Conservation (phyloP, 2,888 invertebrate genomes). For the Macaria notata region DNA sequence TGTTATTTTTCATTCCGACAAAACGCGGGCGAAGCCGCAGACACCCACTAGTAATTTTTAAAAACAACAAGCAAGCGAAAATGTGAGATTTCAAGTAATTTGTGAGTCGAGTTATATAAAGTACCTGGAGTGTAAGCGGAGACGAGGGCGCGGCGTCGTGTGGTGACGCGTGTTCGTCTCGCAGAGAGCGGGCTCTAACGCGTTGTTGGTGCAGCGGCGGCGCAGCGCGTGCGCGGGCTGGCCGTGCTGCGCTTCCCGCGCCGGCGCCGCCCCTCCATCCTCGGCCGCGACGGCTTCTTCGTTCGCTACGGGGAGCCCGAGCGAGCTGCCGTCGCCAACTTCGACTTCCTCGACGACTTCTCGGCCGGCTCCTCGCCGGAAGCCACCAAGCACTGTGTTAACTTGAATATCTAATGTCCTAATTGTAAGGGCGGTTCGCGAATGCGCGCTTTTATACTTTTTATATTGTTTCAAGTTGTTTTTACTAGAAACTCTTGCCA, state of each 20-base stretch:
- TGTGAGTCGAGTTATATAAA: background rate
- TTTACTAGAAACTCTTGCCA: background rate
- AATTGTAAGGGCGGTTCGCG: background rate
- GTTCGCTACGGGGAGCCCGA: conserved; percentile 90
- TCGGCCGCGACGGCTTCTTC: conserved; percentile 89
- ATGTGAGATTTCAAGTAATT: too few species aligned
- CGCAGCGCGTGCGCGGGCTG: conserved; percentile 80
- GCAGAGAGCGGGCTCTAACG: conserved; percentile 58
- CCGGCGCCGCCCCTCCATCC: conserved; percentile 85
- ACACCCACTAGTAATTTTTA: too few species aligned
- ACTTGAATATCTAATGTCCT: background rate
- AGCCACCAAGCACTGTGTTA: conserved; percentile 64
- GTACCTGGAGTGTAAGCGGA: conserved; percentile 22
- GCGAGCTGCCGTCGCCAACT: conserved; percentile 88
- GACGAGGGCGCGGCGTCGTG: conserved; percentile 38
- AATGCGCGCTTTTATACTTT: background rate
- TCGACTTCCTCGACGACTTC: conserved; percentile 90
- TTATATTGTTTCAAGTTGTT: background rate
- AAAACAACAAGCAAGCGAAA: too few species aligned
- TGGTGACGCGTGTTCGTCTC: conserved; percentile 57
- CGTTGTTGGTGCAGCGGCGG: conserved; percentile 81
- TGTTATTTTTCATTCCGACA: too few species aligned
- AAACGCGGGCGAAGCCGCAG: too few species aligned
- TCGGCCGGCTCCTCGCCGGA: conserved; percentile 69
- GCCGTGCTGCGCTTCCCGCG: conserved; percentile 79